These are phyloP conservation scores for Epinephelus fuscoguttatus DNA, from an alignment of 2,113 vertebrate species.

Conservation along the genomic window DNA sequence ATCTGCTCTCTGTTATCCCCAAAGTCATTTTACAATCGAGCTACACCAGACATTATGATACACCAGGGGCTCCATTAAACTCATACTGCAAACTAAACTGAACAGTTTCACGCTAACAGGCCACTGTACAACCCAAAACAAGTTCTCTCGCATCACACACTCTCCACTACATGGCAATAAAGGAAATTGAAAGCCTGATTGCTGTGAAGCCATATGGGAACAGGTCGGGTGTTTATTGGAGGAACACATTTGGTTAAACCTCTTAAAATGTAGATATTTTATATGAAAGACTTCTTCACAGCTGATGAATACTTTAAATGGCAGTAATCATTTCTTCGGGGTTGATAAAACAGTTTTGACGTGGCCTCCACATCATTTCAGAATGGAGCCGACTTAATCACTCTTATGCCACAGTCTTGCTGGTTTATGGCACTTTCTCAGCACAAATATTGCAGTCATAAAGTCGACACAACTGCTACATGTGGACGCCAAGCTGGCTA, in stretches of 20 bases:
- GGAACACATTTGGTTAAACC: background rate
- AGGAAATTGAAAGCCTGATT: slow-evolving; percentile 41
- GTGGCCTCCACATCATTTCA: background rate
- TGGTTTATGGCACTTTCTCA: slow-evolving; percentile 8
- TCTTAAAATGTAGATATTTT: background rate
- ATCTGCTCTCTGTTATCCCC: slow-evolving; percentile 4
- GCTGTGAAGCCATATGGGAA: background rate
- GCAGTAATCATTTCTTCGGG: background rate
- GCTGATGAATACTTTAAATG: background rate
- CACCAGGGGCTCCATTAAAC: slow-evolving; percentile 58
- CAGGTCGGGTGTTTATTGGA: background rate
- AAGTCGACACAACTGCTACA: background rate
- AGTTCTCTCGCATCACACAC: slow-evolving; percentile 5
- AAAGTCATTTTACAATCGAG: slow-evolving; percentile 40
- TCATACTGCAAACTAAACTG: slow-evolving; percentile 43
- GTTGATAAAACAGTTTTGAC: background rate
- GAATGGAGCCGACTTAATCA: background rate
- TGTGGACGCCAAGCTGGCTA: background rate
- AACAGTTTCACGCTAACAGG: slow-evolving; percentile 37
- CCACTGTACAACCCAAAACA: slow-evolving; percentile 11
- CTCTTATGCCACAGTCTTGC: slow-evolving; percentile 1
- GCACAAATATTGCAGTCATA: background rate
- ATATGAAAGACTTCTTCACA: background rate
- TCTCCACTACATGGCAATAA: slow-evolving; percentile 39
- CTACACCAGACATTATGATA: slow-evolving; percentile 45